Conservation (phyloP, 2,888 invertebrate genomes). For the Melangyna quadrimaculata region DNA sequence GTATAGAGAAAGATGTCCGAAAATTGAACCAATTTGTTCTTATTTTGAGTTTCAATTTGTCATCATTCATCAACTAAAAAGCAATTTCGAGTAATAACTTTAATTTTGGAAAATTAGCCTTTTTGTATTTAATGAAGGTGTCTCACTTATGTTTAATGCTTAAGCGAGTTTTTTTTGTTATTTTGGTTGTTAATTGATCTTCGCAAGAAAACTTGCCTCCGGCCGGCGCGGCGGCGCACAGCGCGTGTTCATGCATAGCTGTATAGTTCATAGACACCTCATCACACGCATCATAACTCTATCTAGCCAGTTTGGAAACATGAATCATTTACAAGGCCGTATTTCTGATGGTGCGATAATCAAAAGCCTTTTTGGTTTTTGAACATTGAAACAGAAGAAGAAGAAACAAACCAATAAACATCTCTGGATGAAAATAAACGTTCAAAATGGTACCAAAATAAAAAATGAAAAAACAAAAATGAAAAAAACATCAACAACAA, state of each 20-base stretch:
- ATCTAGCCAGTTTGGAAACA: conserved; percentile 2
- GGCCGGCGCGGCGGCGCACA: conserved; percentile 12
- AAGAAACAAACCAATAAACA: conserved; percentile 14
- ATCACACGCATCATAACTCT: not conserved
- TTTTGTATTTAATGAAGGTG: not conserved
- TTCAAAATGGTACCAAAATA: conserved; percentile 6
- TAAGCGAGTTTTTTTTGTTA: not conserved
- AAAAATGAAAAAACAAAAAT: not conserved
- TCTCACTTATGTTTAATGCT: not conserved
- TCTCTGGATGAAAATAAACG: not conserved
- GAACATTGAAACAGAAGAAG: not conserved
- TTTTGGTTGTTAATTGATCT: not conserved
- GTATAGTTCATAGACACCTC: conserved; percentile 9
- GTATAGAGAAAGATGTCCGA: not conserved
- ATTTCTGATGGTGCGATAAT: not conserved
- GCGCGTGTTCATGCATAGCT: conserved; percentile 10
- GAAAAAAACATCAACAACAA: not conserved
- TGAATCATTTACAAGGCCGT: conserved; percentile 14
- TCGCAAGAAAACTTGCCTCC: not conserved
- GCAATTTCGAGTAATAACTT: not conserved
- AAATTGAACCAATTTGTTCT: not conserved
- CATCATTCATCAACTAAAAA: not conserved
- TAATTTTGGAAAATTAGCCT: not conserved
- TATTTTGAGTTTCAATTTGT: not conserved
- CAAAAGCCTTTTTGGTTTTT: not conserved